A percentile compares a stretch with the other conserved stretches of the same genome.
Conservation (phyloP, 2,797 vertebrate species). For the Tauraco hartlaubi region DNA sequence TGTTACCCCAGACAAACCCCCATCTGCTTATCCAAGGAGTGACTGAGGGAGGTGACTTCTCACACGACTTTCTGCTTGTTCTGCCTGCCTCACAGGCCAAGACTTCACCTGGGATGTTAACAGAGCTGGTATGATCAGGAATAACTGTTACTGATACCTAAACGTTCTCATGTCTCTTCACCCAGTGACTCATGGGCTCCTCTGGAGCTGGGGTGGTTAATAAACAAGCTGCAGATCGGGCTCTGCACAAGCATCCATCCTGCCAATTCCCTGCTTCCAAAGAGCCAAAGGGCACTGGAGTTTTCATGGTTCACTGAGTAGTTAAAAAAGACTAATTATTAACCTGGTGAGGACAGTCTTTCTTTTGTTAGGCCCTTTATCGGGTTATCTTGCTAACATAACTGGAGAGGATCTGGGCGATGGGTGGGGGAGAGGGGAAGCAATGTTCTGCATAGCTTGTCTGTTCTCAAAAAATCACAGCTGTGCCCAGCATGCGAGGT, state of each 20-base stretch:
- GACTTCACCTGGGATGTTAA: neutral
- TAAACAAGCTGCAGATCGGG: neutral
- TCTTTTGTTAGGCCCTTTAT: slow-evolving; percentile 39
- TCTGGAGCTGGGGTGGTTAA: neutral
- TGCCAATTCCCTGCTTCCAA: neutral
- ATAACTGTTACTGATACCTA: neutral
- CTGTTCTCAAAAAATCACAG: neutral
- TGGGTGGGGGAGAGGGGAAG: neutral
- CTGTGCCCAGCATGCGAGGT: accelerated
- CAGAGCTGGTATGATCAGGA: neutral
- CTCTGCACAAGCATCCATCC: neutral
- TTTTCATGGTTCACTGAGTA: neutral
- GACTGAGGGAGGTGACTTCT: neutral
- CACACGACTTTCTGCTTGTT: neutral
- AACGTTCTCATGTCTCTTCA: neutral
- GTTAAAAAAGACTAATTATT: slow-evolving; percentile 55
- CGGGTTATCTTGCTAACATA: neutral
- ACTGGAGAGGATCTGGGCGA: neutral
- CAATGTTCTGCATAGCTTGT: neutral
- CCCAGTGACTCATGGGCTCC: neutral
- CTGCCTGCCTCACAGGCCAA: neutral
- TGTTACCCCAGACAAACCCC: neutral
- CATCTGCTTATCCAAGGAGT: neutral
- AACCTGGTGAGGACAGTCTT: slow-evolving; percentile 41
- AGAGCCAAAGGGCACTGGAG: slow-evolving; percentile 26